These are phyloP conservation scores for Oenanthe melanoleuca DNA, from an alignment of 2,113 vertebrate genomes.

Conservation along the genomic window DNA sequence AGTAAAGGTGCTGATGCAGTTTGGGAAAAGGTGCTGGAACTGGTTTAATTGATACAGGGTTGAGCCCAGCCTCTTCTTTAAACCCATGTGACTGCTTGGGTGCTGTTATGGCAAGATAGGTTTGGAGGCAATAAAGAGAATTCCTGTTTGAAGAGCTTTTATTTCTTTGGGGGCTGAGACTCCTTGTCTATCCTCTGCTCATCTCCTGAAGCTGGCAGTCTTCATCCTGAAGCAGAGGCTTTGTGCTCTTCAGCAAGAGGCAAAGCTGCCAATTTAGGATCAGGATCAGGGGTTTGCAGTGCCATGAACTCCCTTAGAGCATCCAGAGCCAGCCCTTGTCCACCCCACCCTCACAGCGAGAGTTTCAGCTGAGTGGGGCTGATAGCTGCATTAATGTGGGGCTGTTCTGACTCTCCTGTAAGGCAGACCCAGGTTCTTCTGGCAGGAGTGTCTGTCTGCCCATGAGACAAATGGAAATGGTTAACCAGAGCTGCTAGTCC, in stretches of 20 bases:
- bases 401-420: neutral
- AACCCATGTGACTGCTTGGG: neutral
- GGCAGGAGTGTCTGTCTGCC: neutral
- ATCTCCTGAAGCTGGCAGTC: neutral
- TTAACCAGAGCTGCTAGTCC: constrained; percentile 31
- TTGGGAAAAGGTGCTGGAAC: neutral
- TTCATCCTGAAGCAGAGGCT: neutral
- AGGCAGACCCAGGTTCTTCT: neutral
- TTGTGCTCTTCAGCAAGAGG: neutral
- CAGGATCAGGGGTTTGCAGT: neutral
- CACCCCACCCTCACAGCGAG: fast-evolving
- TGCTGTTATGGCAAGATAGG: neutral
- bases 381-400: fast-evolving
- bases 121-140: neutral
- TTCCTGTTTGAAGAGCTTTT: neutral
- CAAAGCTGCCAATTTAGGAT: neutral
- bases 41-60: neutral
- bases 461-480: neutral
- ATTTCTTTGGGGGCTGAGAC: neutral
- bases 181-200: neutral
- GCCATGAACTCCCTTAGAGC: neutral
- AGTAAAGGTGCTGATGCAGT: neutral
- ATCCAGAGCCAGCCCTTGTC: neutral
- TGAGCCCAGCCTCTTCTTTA: neutral
- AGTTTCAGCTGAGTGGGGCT: fast-evolving